phyloP scores from a whole-genome alignment of 2,797 vertebrate genomes.

The Clarias fuscus region DNA sequence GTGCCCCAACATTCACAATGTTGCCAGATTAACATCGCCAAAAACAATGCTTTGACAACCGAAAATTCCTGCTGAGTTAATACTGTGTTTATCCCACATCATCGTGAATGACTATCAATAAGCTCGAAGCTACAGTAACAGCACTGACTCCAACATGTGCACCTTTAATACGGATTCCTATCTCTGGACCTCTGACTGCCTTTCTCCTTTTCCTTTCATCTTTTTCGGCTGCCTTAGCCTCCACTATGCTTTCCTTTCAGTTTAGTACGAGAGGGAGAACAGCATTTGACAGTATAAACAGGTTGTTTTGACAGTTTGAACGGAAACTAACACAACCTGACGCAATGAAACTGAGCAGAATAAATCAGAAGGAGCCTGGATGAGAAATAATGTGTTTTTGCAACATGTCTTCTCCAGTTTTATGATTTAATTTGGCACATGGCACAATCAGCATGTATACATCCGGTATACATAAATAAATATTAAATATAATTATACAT shows the following conservation, averaged over 20 bases:
- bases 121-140: background rate
- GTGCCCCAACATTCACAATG: too few relatives aligned
- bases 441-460: conserved; percentile 86
- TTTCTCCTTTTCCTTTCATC: conserved; percentile 3
- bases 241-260: conserved; percentile 37
- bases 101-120: background rate
- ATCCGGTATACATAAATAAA: conserved; percentile 88
- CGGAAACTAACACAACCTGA: conserved; percentile 34
- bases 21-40: too few relatives aligned
- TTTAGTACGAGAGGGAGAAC: conserved; percentile 8
- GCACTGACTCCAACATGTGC: background rate
- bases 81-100: background rate
- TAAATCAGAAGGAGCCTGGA: conserved; percentile 62
- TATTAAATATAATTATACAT: conserved; percentile 86
- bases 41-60: too few relatives aligned
- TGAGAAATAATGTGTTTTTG: conserved; percentile 67
- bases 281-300: conserved; percentile 33
- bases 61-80: too few relatives aligned
- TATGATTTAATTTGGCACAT: conserved; percentile 87
- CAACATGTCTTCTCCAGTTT: conserved; percentile 77
- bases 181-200: conserved; percentile 20
- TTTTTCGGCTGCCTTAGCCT: conserved; percentile 21
- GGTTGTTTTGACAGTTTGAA: conserved; percentile 43
- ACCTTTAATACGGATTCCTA: background rate
- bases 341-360: conserved; percentile 18